phyloP scores from a whole-genome alignment of 2,113 vertebrate genomes.

The Oxyura jamaicensis region DNA sequence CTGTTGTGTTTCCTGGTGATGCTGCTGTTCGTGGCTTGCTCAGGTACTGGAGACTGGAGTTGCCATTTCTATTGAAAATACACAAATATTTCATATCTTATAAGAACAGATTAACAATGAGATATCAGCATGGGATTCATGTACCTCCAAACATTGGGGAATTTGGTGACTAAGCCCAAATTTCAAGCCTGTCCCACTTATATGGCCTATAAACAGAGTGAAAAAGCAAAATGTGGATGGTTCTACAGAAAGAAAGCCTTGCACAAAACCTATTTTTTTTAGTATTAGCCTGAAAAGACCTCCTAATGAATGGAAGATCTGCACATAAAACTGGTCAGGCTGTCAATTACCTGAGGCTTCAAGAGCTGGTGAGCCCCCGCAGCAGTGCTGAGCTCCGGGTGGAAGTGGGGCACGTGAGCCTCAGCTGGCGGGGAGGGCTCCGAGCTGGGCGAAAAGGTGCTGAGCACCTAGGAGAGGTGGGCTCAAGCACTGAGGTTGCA shows the following conservation, averaged over 20 bases:
- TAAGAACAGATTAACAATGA: background rate
- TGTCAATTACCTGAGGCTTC: background rate
- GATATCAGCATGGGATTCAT: constrained; percentile 26
- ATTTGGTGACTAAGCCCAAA: background rate
- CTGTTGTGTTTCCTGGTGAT: background rate
- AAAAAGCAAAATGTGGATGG: background rate
- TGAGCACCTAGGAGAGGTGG: background rate
- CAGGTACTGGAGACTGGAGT: background rate
- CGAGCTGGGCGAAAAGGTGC: accelerated
- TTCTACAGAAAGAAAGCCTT: background rate
- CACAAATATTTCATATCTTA: background rate
- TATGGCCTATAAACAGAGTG: background rate
- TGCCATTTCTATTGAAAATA: background rate
- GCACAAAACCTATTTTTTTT: background rate
- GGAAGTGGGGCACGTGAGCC: accelerated
- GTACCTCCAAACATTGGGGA: constrained; percentile 66
- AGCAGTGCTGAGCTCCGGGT: accelerated
- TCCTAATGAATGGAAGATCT: background rate
- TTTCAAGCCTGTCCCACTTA: background rate
- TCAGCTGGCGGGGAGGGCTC: background rate
- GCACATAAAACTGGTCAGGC: background rate
- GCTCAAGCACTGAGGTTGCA: background rate
- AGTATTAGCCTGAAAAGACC: background rate
- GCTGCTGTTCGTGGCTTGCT: background rate
- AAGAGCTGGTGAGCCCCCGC: background rate